phyloP scores from a whole-genome alignment of 1,140 invertebrate species.

The Manduca sexta region DNA sequence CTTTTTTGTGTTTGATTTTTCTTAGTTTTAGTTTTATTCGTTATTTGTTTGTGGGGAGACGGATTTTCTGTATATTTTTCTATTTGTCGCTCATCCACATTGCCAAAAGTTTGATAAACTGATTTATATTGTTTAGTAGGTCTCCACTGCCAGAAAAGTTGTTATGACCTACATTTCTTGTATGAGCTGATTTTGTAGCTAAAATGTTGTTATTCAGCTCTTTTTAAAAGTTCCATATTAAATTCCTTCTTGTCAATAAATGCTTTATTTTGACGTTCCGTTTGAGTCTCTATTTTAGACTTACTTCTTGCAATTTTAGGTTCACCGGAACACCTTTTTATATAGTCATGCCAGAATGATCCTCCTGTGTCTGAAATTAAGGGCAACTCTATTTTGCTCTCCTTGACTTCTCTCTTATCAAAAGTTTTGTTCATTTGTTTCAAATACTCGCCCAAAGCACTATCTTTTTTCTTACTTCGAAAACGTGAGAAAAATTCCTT shows the following conservation, averaged over 20 bases:
- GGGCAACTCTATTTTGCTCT: conserved; percentile 19
- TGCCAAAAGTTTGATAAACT: neutral
- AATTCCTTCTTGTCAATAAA: too few species aligned
- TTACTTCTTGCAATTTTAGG: neutral
- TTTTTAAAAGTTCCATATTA: too few species aligned
- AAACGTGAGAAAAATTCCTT: conserved; percentile 16
- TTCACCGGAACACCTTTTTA: conserved; percentile 12
- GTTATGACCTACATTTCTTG: too few species aligned
- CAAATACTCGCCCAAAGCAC: conserved; percentile 2
- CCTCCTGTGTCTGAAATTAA: conserved; percentile 24
- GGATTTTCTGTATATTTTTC: neutral
- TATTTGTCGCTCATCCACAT: neutral
- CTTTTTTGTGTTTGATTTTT: neutral
- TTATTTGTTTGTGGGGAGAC: neutral
- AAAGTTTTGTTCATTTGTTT: neutral
- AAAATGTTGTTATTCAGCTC: too few species aligned
- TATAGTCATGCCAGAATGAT: conserved; percentile 28
- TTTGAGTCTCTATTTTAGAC: neutral
- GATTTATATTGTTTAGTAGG: conserved; percentile 1
- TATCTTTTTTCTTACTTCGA: conserved; percentile 7
- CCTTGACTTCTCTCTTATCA: conserved; percentile 12
- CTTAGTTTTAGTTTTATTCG: neutral
- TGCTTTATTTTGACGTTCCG: too few species aligned
- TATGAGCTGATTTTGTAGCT: too few species aligned
- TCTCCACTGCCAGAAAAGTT: neutral